phyloP scores from a whole-genome alignment of 2,888 invertebrate genomes.

The Chymomyza amoena region DNA sequence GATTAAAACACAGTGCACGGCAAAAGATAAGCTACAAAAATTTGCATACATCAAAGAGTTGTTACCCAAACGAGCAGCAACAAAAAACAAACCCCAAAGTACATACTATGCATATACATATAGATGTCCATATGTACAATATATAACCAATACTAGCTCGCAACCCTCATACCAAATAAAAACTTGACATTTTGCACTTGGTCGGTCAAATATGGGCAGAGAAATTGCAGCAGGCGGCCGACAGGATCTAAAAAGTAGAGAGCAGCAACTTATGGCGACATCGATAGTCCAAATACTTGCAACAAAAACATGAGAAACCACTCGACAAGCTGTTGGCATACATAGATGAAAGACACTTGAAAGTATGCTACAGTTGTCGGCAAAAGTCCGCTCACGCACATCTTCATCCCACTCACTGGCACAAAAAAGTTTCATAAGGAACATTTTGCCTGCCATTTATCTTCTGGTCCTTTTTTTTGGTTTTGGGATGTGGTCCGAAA shows the following conservation, averaged over 20 bases:
- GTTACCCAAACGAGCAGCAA: constrained; percentile 27
- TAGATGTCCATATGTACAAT: neutral
- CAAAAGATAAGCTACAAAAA: constrained; percentile 60
- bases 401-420: constrained; percentile 22
- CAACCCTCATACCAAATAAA: constrained; percentile 12
- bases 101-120: neutral
- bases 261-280: constrained; percentile 68
- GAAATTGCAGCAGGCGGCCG: constrained; percentile 23
- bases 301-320: constrained; percentile 49
- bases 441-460: constrained; percentile 59
- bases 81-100: neutral
- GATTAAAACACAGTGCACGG: constrained; percentile 47
- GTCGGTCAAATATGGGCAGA: constrained; percentile 64
- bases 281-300: constrained; percentile 69
- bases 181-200: constrained; percentile 71
- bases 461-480: constrained; percentile 36
- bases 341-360: constrained; percentile 65
- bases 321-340: constrained; percentile 76
- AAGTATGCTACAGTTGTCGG: constrained; percentile 66
- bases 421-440: constrained; percentile 31
- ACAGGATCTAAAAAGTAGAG: neutral
- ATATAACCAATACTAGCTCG: neutral
- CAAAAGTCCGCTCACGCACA: constrained; percentile 42
- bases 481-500: constrained; percentile 20
- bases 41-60: constrained; percentile 62